Evolutionary conservation across 2,888 invertebrate genomes (phyloP).

Genomic region (Tortrix viridana): DNA sequence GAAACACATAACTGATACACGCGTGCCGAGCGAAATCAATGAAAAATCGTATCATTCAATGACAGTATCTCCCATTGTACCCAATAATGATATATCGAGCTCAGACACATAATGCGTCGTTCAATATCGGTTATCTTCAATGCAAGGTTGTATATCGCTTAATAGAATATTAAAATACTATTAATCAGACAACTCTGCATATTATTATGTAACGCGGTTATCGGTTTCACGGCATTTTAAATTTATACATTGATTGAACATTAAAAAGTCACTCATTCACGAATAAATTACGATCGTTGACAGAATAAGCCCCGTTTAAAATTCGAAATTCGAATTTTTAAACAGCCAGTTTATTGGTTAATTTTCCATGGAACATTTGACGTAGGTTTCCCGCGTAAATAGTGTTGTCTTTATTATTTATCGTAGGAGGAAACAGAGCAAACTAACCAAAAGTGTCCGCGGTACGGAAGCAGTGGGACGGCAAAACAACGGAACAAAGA

Average conservation of each 20-base stretch:
- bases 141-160: slow-evolving; percentile 61
- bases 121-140: slow-evolving; percentile 46
- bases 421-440: slow-evolving; percentile 78
- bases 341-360: slow-evolving; percentile 1
- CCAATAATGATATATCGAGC: slow-evolving; percentile 68
- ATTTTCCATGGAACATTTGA: slow-evolving; percentile 15
- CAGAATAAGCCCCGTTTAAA: slow-evolving; percentile 32
- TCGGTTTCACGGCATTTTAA: slow-evolving; percentile 58
- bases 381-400: slow-evolving; percentile 27
- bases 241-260: slow-evolving; percentile 41
- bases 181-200: slow-evolving; percentile 70
- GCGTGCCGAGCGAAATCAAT: slow-evolving; percentile 73
- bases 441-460: slow-evolving; percentile 83
- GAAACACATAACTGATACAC: slow-evolving; percentile 65
- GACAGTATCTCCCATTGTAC: slow-evolving; percentile 69
- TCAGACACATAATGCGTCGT: slow-evolving; percentile 48
- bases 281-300: slow-evolving; percentile 33
- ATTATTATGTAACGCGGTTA: slow-evolving; percentile 55
- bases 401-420: slow-evolving; percentile 72
- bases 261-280: slow-evolving; percentile 31
- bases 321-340: slow-evolving; percentile 14
- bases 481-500: slow-evolving; percentile 74
- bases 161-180: slow-evolving; percentile 72
- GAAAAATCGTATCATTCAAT: slow-evolving; percentile 66
- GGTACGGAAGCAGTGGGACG: slow-evolving; percentile 78